Percentiles rank a stretch among this genome's conserved stretches.
Evolutionary conservation across 2,113 vertebrate genomes (phyloP).

Genomic region (Eolophus roseicapilla): DNA sequence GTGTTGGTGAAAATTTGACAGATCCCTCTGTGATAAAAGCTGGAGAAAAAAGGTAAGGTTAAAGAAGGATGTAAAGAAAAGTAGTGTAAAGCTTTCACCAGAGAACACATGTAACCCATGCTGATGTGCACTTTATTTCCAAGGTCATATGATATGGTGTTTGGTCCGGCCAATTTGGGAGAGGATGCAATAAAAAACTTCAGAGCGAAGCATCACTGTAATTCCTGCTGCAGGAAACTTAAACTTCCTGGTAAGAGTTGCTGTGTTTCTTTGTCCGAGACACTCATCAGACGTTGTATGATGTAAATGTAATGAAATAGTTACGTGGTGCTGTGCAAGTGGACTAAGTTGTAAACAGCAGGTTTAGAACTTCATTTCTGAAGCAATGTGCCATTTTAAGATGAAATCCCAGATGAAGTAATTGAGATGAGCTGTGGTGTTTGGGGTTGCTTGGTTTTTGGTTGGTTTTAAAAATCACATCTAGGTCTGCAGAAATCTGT

Average conservation of each 20-base stretch:
- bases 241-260: constrained; percentile 92
- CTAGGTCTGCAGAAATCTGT: background rate
- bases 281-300: background rate
- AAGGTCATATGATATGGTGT: constrained; percentile 97
- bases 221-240: constrained; percentile 95
- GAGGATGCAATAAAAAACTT: constrained; percentile 98
- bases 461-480: background rate
- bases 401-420: background rate
- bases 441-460: background rate
- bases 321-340: background rate
- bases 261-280: background rate
- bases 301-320: rapidly evolving
- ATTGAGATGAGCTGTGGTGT: background rate
- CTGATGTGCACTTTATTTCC: background rate
- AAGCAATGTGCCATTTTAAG: rapidly evolving
- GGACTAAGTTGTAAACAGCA: background rate
- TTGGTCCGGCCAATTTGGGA: constrained; percentile 94
- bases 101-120: background rate
- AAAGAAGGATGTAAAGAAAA: background rate
- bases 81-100: background rate
- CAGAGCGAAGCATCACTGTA: constrained; percentile 95
- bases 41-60: constrained; percentile 91
- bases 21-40: constrained; percentile 98
- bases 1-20: constrained; percentile 96
- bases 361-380: background rate